Conservation (phyloP, 2,888 invertebrate species). For the Vannuccia rotundouncinata region DNA sequence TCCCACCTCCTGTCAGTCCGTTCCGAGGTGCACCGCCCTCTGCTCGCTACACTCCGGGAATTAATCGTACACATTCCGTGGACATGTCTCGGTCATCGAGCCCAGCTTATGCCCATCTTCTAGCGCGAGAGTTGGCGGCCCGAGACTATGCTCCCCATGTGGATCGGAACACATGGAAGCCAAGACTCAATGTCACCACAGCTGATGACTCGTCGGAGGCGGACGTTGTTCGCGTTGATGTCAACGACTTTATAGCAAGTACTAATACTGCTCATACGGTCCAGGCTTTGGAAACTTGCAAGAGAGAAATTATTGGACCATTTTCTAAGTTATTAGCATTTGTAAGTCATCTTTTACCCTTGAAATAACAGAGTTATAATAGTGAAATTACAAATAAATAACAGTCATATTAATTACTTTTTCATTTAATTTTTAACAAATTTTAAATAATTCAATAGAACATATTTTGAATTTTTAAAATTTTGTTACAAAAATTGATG, state of each 20-base stretch:
- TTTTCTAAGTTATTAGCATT: not conserved
- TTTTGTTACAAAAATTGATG: not conserved
- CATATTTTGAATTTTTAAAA: too few species aligned
- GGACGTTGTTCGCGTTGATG: not conserved
- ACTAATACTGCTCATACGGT: not conserved
- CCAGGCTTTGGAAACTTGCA: not conserved
- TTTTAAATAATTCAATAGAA: too few species aligned
- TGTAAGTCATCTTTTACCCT: not conserved
- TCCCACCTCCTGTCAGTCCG: not conserved
- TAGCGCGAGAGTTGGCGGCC: not conserved
- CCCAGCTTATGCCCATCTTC: not conserved
- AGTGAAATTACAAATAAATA: too few species aligned
- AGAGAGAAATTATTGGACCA: not conserved
- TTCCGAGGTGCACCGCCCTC: too few species aligned
- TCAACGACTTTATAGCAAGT: not conserved
- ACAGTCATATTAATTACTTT: too few species aligned
- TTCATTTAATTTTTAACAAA: too few species aligned
- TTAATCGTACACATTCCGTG: not conserved
- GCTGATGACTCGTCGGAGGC: not conserved
- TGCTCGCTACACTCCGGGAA: too few species aligned
- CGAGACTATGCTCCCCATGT: not conserved
- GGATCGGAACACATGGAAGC: not conserved
- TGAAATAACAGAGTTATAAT: not conserved
- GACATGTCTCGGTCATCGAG: not conserved
- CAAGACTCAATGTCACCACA: not conserved